These are phyloP conservation scores for Redunca redunca DNA, from an alignment of 2,113 vertebrate genomes.

Conservation along the genomic window DNA sequence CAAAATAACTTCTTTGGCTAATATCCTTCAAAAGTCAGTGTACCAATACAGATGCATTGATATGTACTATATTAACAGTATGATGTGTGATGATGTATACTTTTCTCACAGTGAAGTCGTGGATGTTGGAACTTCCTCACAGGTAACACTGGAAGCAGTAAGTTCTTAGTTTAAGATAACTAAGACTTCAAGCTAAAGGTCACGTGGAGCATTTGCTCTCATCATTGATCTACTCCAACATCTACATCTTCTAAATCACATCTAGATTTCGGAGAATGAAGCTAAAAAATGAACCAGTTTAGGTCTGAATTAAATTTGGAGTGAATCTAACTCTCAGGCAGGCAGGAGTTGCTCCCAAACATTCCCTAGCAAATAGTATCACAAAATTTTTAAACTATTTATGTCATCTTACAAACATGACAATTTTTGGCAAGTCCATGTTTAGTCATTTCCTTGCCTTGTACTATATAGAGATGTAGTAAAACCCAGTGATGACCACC, in stretches of 20 bases:
- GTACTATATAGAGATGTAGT: background rate
- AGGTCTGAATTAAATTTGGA: background rate
- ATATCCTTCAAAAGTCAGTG: background rate
- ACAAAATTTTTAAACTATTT: background rate
- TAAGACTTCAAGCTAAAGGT: slow-evolving; percentile 74
- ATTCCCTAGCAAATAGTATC: background rate
- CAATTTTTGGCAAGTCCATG: slow-evolving; percentile 9
- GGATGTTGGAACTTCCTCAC: background rate
- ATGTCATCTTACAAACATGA: slow-evolving; percentile 23
- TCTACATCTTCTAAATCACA: slow-evolving; percentile 26
- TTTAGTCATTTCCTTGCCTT: slow-evolving; percentile 27
- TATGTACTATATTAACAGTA: background rate
- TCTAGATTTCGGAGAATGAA: slow-evolving; percentile 31
- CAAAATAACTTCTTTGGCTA: background rate
- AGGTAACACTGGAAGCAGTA: background rate
- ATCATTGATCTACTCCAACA: slow-evolving; percentile 46
- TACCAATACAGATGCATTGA: background rate
- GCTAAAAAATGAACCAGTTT: slow-evolving; percentile 25
- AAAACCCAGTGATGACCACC: background rate
- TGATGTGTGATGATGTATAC: background rate
- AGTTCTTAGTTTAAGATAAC: background rate
- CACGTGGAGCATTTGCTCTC: slow-evolving; percentile 49
- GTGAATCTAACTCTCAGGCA: background rate
- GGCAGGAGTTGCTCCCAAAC: background rate
- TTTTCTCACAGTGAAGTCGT: background rate